Base-by-base conservation (phyloP, 2,797 vertebrate genomes). In the Lacerta agilis region DNA sequence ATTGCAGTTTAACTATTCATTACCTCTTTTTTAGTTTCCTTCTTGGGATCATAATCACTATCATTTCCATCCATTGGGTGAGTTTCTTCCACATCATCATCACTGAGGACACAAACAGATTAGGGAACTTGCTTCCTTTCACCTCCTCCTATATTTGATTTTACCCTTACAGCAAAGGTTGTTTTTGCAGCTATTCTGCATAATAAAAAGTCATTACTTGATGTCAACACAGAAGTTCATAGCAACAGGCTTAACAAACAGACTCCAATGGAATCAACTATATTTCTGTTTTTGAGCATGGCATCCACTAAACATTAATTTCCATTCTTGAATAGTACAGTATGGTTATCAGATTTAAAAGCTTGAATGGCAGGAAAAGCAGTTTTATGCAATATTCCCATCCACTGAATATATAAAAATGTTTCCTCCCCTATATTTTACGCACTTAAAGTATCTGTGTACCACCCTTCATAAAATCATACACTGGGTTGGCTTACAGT, bases 1-100 rank as follows among this genome's bases (percentile, higher is more conserved):
- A 58, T 20, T 67, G 18, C 85, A 94, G 90, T 90, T 0, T 82
- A 85, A 87, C 81, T 92, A 80, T 93, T 88, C 75, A 88, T 97
- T 96, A 99, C 99, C 98, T 99, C 99, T 96, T 99, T 99, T 96
- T 99, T 99, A 43, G 98, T 91, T 94, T 99, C 98, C 95, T 99
- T 99, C 95, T 97, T 99, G 77, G 99, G 99, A 94, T 99, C 98
- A 91, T 99, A 99, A 97, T 99, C 99, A 85, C 98, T 99, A 96
- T 99, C 99, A 15, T 99, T 97, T 85, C 98, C 97, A 93, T 99
- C 98, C 80, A 98, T 96, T 55, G 98, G 98, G 95, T 98, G 98
- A 93, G 98, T 93, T 86, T 99, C 98, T 95, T 99, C 98, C 94
- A 99, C 97, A 0, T 99, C 99, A 95, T 99, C 98, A 80, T 99